phyloP scores from a whole-genome alignment of 2,797 vertebrate species.

The Bucorvus abyssinicus region DNA sequence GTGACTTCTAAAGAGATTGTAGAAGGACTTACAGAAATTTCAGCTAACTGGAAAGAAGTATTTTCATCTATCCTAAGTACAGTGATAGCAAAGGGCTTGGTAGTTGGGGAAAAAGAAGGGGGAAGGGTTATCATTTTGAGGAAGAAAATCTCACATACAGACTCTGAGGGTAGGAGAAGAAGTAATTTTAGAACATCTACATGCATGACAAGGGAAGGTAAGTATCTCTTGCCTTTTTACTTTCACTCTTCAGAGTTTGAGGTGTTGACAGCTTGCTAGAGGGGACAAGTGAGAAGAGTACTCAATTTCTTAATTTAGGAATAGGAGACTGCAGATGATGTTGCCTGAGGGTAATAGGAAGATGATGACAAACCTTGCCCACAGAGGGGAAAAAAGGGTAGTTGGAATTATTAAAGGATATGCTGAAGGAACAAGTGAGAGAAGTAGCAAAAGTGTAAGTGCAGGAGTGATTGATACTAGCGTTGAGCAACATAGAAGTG shows the following conservation, averaged over 20 bases:
- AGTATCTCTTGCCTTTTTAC: neutral
- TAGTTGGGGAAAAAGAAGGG: neutral
- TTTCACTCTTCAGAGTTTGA: neutral
- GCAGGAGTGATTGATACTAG: neutral
- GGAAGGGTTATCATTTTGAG: neutral
- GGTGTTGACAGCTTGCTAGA: slow-evolving; percentile 42
- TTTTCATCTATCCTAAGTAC: neutral
- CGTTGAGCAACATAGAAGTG: neutral
- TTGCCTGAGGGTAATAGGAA: neutral
- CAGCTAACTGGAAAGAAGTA: neutral
- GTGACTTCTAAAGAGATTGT: neutral
- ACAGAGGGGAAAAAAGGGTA: neutral
- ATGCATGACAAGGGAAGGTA: rapidly evolving
- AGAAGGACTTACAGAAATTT: neutral
- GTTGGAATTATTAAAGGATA: neutral
- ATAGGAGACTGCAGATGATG: neutral
- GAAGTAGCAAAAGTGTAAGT: neutral
- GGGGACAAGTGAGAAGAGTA: neutral
- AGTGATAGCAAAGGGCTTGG: neutral
- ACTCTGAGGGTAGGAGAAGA: neutral
- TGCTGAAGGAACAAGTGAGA: neutral
- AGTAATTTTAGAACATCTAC: neutral
- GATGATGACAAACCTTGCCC: neutral
- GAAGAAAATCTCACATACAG: neutral
- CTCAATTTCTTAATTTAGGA: neutral